phyloP scores from a whole-genome alignment of 1,140 invertebrate species.

The Zaprionus capensis region DNA sequence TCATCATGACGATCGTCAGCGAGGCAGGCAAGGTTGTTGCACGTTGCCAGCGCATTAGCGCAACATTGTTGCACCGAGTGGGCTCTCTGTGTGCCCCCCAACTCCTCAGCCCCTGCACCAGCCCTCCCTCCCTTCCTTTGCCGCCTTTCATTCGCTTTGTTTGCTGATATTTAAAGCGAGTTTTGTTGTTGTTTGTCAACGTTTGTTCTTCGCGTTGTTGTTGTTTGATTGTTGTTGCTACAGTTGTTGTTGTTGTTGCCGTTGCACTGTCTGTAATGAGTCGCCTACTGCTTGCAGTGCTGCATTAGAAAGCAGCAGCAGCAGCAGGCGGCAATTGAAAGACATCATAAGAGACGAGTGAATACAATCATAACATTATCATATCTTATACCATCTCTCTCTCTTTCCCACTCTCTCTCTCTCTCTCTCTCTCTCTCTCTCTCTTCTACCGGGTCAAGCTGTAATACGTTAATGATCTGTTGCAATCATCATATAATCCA shows the following conservation, averaged over 20 bases:
- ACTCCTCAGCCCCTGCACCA: no score
- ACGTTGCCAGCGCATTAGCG: slow-evolving; percentile 68
- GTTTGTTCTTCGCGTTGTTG: slow-evolving; percentile 5
- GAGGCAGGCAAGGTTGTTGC: slow-evolving; percentile 69
- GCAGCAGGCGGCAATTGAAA: slow-evolving; percentile 13
- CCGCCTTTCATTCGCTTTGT: slow-evolving; percentile 56
- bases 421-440: neutral
- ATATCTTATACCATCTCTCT: neutral
- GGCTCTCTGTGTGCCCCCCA: neutral
- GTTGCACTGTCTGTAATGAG: slow-evolving; percentile 11
- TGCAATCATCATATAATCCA: neutral
- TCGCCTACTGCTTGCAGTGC: slow-evolving; percentile 37
- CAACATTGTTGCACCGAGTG: slow-evolving; percentile 73
- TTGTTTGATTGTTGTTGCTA: neutral
- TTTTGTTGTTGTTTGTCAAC: slow-evolving; percentile 12
- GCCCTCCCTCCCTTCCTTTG: neutral
- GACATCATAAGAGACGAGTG: neutral
- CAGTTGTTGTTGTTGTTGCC: slow-evolving; percentile 11
- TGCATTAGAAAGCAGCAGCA: slow-evolving; percentile 49
- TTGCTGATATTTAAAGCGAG: slow-evolving; percentile 42
- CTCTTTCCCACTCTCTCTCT: no score
- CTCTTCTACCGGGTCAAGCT: neutral
- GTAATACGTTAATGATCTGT: neutral
- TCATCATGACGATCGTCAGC: slow-evolving; percentile 14
- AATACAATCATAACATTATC: neutral